Conservation (phyloP, 2,888 invertebrate species). For the Lathronympha strigana region DNA sequence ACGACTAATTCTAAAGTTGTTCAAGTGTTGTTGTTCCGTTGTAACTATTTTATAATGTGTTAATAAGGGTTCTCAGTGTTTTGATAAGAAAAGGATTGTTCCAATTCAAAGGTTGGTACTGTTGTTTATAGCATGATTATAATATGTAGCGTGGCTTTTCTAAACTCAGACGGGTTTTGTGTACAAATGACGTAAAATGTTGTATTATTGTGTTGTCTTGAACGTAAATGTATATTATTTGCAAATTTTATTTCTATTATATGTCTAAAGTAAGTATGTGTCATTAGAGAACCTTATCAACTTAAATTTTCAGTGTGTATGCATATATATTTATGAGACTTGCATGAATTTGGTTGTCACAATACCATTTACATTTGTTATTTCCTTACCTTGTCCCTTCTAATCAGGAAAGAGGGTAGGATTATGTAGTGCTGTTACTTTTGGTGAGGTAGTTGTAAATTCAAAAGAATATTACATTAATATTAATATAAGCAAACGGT, state of each 20-base stretch:
- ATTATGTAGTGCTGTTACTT: not conserved
- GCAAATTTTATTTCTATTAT: not conserved
- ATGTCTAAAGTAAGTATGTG: not conserved
- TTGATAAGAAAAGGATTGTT: conserved; percentile 38
- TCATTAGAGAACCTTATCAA: not conserved
- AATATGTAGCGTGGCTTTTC: not conserved
- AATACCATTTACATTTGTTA: not conserved
- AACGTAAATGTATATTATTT: not conserved
- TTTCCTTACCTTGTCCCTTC: not conserved
- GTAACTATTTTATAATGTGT: conserved; percentile 41
- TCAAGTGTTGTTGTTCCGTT: conserved; percentile 45
- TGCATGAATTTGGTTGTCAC: not conserved
- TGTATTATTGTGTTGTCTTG: conserved; percentile 6
- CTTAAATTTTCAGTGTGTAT: not conserved
- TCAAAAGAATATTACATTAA: not conserved
- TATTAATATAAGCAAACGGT: too few species aligned
- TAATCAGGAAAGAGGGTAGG: not conserved
- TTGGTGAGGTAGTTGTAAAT: not conserved
- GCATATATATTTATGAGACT: not conserved
- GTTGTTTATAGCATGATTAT: conserved; percentile 6
- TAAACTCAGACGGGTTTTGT: conserved; percentile 5
- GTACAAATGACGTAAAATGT: conserved; percentile 8
- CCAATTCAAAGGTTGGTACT: conserved; percentile 45
- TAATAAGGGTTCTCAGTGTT: conserved; percentile 26
- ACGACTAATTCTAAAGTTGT: conserved; percentile 61